Evolutionary conservation across 2,797 vertebrate genomes (phyloP), one percentile per base, ranked within the genome.

Genomic region (Scleropages formosus): DNA sequence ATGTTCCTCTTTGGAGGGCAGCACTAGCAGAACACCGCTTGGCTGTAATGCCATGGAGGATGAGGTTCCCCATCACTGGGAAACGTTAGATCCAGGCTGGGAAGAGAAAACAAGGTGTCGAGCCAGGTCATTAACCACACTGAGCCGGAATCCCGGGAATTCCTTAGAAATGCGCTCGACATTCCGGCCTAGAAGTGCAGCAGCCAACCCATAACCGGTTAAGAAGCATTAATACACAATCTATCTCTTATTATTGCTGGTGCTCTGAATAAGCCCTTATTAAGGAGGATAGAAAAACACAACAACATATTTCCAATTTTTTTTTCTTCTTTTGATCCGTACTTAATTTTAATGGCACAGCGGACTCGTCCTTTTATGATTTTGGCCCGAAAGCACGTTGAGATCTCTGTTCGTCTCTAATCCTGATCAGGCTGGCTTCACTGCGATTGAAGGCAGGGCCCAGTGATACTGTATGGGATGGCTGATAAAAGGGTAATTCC

Each of bases 401-500:
- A 88, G 87, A 39, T 31, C 88, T 89, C 89, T 84, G 91, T 89
- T 90, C 91, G 92, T 91, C 91, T 92, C 89, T 85, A 88, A 88
- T 89, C 84, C 89, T 90, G 88, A 92, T 91, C 90, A 92, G 85
- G 73, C 81, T 75, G 76, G 81, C 78, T 81, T 75, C 89, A 91
- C 89, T 90, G 87, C 87, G 88, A 83, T 80, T 82, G 85, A 90
- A 88, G 86, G 91, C 87, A 82, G 87, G 87, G 87, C 88, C 90
- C 91, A 88, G 83, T 90, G 91, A 86, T 90, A 91, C 91, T 89
- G 90, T 90, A 89, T 92, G 91, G 88, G 89, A 86, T 89, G 87
- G 87, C 91, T 92, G 91, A 92, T 92, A 92, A 92, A 39, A 92
- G 89, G 90, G 88, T 91, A 90, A 91, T 91, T 91, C 91, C 88